phyloP scores from a whole-genome alignment of 2,797 vertebrate species.

The Chelon auratus region DNA sequence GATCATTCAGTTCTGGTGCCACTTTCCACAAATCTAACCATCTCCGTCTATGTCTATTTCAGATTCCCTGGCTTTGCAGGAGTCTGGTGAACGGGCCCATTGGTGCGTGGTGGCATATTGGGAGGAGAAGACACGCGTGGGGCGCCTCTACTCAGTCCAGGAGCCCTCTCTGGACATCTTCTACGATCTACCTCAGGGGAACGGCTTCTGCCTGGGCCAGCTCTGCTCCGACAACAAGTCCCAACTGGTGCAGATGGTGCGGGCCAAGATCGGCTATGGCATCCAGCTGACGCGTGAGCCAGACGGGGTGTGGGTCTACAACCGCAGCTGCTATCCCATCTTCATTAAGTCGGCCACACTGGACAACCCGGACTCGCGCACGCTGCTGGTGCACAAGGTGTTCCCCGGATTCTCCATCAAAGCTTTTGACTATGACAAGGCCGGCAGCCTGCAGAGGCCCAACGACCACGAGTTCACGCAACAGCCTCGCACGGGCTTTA shows the following conservation, averaged over 20 bases:
- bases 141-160: conserved; percentile 98
- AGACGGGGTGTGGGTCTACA: conserved; percentile 98
- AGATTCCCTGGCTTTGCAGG: conserved; percentile 96
- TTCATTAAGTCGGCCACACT: conserved; percentile 99
- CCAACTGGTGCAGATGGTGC: conserved; percentile 96
- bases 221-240: conserved; percentile 97
- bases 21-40: conserved; percentile 43
- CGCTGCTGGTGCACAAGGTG: conserved; percentile 97
- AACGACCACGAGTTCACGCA: conserved; percentile 99
- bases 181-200: conserved; percentile 99
- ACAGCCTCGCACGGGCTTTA: conserved; percentile 96
- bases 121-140: conserved; percentile 98
- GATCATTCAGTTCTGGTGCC: neutral
- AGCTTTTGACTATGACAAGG: conserved; percentile 98
- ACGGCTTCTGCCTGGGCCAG: conserved; percentile 98
- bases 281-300: conserved; percentile 96
- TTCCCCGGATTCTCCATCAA: conserved; percentile 99
- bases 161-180: conserved; percentile 99
- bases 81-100: conserved; percentile 93
- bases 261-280: conserved; percentile 96
- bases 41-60: conserved; percentile 8
- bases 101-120: conserved; percentile 99
- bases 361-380: conserved; percentile 98
- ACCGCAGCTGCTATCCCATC: conserved; percentile 98
- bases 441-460: conserved; percentile 93